Evolutionary conservation across 2,113 vertebrate species (phyloP).

Genomic region (Mormyrus iriodes): DNA sequence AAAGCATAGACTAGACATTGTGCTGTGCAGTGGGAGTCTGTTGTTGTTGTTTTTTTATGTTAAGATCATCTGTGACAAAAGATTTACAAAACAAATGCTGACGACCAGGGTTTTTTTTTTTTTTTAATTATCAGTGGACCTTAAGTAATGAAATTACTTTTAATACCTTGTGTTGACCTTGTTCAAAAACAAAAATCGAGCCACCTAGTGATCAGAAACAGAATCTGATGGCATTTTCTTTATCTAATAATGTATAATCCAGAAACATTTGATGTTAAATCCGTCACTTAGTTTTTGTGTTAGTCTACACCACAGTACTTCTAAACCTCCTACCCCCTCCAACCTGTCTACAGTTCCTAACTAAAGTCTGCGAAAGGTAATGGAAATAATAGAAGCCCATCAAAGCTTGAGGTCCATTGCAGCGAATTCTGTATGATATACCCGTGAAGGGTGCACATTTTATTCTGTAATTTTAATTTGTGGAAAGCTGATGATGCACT

Average conservation of each 20-base stretch:
- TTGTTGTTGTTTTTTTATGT: constrained; percentile 23
- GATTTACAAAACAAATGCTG: background rate
- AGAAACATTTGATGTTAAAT: background rate
- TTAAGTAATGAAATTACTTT: constrained; percentile 2
- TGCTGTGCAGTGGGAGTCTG: constrained; percentile 45
- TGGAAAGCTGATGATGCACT: constrained; percentile 40
- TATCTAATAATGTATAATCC: background rate
- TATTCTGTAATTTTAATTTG: constrained; percentile 21
- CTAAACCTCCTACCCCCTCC: background rate
- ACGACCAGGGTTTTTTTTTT: background rate
- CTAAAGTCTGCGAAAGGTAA: background rate
- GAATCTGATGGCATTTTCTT: background rate
- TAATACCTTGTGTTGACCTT: background rate
- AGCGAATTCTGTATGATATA: background rate
- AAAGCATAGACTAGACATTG: constrained; percentile 41
- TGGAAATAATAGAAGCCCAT: background rate
- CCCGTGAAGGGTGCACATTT: constrained; percentile 6
- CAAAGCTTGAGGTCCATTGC: background rate
- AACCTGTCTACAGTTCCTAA: background rate
- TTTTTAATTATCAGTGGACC: constrained; percentile 1
- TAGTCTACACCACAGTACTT: constrained; percentile 3
- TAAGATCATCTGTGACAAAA: background rate
- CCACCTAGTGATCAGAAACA: background rate
- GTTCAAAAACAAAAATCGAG: background rate
- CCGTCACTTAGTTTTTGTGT: constrained; percentile 1